Percentiles rank a stretch among this genome's conserved stretches.
These are phyloP conservation scores for Cactoblastis cactorum DNA, from an alignment of 2,888 invertebrate genomes.

Conservation along the genomic window DNA sequence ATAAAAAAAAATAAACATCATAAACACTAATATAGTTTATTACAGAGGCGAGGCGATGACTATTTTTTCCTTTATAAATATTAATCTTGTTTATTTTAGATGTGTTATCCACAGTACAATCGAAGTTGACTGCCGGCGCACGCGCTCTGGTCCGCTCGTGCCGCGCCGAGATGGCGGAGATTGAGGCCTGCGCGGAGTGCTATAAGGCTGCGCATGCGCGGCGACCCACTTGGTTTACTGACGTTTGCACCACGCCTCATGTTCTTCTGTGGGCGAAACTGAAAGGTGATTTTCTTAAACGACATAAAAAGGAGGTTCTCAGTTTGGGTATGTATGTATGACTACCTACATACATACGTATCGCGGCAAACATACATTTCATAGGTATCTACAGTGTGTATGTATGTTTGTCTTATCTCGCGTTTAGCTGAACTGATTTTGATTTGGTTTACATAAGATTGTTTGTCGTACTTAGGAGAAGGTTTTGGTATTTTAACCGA, in stretches of 20 bases:
- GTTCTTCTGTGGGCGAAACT: constrained; percentile 97
- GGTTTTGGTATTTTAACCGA: no score
- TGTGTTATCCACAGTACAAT: constrained; percentile 79
- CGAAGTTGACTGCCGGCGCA: constrained; percentile 87
- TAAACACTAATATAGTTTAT: no score
- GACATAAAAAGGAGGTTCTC: no score
- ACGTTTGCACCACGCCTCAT: constrained; percentile 94
- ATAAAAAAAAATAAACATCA: no score
- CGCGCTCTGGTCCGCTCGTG: constrained; percentile 90
- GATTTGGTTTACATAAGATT: no score
- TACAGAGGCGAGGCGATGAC: constrained; percentile 5
- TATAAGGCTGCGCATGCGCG: constrained; percentile 91
- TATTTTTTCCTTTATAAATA: constrained; percentile 4
- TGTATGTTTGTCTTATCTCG: no score
- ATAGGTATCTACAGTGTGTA: no score
- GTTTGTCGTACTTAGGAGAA: no score
- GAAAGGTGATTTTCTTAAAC: constrained; percentile 81
- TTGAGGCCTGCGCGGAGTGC: constrained; percentile 96
- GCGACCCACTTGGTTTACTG: constrained; percentile 92
- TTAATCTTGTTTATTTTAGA: neutral
- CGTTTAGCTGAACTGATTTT: no score
- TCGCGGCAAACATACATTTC: no score
- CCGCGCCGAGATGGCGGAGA: constrained; percentile 93
- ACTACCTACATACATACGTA: no score
- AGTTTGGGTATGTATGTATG: no score